Evolutionary conservation across 1,140 invertebrate genomes (phyloP).

Genomic region (Caenorhabditis brenneri): DNA sequence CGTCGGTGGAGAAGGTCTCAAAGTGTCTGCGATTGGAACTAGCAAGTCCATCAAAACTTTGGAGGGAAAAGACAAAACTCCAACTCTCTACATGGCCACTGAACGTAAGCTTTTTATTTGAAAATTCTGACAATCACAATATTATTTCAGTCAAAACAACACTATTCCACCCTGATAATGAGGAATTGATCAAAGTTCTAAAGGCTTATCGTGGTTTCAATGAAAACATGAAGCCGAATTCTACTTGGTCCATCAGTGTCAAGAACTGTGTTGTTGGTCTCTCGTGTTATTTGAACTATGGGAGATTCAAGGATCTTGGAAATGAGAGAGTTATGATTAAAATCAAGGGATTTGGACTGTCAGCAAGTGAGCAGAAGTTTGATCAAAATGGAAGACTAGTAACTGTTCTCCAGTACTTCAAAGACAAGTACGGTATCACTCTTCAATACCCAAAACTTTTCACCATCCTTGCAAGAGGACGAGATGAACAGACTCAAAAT

Average conservation of each 20-base stretch:
- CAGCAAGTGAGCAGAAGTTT: neutral
- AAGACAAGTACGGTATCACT: neutral
- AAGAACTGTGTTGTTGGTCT: neutral
- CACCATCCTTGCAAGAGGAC: neutral
- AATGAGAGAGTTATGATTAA: neutral
- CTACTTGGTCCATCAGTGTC: neutral
- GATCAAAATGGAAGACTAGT: neutral
- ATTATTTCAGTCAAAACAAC: neutral
- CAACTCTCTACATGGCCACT: neutral
- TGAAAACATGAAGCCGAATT: neutral
- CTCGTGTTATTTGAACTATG: neutral
- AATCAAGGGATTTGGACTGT: neutral
- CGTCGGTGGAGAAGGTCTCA: neutral
- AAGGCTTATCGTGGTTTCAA: neutral
- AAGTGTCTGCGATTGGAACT: neutral
- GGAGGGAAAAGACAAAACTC: neutral
- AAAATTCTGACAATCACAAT: neutral
- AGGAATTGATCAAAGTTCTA: neutral
- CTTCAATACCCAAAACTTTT: neutral
- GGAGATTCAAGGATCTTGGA: neutral
- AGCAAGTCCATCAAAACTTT: neutral
- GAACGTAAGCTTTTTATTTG: neutral
- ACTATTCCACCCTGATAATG: neutral
- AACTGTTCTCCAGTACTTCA: neutral
- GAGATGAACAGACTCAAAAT: neutral